phyloP scores from a whole-genome alignment of 2,113 vertebrate genomes.

The Petaurus breviceps region DNA sequence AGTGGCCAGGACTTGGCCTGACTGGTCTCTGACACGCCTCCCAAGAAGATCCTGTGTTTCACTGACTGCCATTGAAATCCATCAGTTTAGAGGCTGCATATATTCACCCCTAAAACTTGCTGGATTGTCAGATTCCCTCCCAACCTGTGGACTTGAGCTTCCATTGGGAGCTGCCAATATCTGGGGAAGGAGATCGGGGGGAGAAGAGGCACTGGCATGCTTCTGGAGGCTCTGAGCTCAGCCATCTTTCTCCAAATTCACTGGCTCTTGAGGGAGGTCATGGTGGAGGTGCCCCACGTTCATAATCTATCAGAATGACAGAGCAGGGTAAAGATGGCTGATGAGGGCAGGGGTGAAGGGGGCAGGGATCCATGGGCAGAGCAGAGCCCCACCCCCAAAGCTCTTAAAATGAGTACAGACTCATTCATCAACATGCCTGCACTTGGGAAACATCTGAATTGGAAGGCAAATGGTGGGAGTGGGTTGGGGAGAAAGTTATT shows the following conservation, averaged over 20 bases:
- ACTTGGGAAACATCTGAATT: slow-evolving; percentile 41
- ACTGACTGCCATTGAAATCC: neutral
- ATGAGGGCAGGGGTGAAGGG: slow-evolving; percentile 45
- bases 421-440: slow-evolving; percentile 28
- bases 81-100: neutral
- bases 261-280: neutral
- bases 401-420: slow-evolving; percentile 24
- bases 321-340: slow-evolving; percentile 54
- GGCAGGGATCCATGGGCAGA: neutral
- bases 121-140: neutral
- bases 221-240: slow-evolving; percentile 33
- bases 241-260: slow-evolving; percentile 53
- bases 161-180: slow-evolving; percentile 8
- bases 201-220: slow-evolving; percentile 20
- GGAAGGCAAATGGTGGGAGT: slow-evolving; percentile 42
- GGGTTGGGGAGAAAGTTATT: slow-evolving; percentile 58
- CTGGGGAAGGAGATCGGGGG: neutral
- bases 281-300: slow-evolving; percentile 29
- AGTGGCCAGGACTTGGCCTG: neutral
- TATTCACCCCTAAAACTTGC: neutral
- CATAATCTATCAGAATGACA: slow-evolving; percentile 50
- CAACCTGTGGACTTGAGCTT: neutral
- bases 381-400: slow-evolving; percentile 21
- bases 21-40: neutral
- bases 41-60: neutral